Percentiles rank a stretch among this genome's conserved stretches.
Conservation (phyloP, 2,888 invertebrate species). For the Agapostemon virescens region DNA sequence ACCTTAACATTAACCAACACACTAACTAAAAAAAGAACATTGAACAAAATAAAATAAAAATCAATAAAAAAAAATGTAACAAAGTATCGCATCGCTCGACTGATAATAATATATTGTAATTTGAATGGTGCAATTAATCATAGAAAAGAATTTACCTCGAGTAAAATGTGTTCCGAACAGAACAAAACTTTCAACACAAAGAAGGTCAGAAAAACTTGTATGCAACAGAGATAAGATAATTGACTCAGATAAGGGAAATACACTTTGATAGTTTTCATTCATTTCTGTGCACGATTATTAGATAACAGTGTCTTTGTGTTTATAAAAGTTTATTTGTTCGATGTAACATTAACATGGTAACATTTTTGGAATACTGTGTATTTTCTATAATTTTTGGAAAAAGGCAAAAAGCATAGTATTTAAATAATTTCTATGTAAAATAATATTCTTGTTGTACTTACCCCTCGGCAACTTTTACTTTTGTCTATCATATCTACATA, state of each 20-base stretch:
- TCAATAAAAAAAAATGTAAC: slow-evolving; percentile 25
- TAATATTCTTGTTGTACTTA: slow-evolving; percentile 61
- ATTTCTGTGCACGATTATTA: background rate
- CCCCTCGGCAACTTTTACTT: slow-evolving; percentile 77
- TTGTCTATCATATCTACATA: slow-evolving; percentile 75
- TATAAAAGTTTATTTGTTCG: slow-evolving; percentile 17
- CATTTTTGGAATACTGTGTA: background rate
- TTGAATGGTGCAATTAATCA: background rate
- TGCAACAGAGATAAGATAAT: slow-evolving; percentile 62
- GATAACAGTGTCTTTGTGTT: background rate
- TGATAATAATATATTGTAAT: background rate
- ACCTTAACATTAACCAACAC: slow-evolving; percentile 66
- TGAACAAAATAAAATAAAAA: slow-evolving; percentile 51
- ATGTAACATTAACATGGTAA: too few species aligned
- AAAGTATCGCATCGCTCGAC: background rate
- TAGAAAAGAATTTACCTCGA: background rate
- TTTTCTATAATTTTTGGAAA: background rate
- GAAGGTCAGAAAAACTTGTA: slow-evolving; percentile 35
- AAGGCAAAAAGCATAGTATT: slow-evolving; percentile 31
- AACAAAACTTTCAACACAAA: slow-evolving; percentile 33
- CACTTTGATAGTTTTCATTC: slow-evolving; percentile 8
- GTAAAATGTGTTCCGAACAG: background rate
- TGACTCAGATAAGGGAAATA: slow-evolving; percentile 58
- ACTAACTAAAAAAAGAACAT: slow-evolving; percentile 66
- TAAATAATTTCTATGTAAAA: background rate